Evolutionary conservation across 2,888 invertebrate species (phyloP).

Genomic region (Ditula angustiorana): DNA sequence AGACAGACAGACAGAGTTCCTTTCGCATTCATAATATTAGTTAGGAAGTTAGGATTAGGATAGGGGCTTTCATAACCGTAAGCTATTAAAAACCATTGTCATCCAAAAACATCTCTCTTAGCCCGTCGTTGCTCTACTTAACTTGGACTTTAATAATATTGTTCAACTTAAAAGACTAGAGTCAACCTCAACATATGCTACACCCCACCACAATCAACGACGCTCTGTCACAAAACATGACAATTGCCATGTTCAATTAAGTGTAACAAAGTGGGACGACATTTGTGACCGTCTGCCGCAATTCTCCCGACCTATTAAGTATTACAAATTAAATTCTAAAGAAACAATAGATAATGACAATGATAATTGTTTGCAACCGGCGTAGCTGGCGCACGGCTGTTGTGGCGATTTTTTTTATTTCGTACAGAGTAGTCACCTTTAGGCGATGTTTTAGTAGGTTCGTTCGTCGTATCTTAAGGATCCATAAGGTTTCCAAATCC

Average conservation of each 20-base stretch:
- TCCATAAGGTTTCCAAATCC: too few species aligned
- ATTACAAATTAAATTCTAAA: slow-evolving; percentile 21
- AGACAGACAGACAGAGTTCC: too few species aligned
- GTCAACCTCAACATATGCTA: background rate
- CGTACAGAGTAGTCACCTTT: slow-evolving; percentile 3
- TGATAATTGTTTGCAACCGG: slow-evolving; percentile 32
- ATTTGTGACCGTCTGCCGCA: slow-evolving; percentile 23
- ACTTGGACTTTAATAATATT: too few species aligned
- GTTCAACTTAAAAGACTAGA: background rate
- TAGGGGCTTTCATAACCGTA: too few species aligned
- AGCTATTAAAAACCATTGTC: too few species aligned
- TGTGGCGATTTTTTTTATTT: slow-evolving; percentile 2
- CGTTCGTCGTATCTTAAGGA: too few species aligned
- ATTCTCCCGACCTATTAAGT: slow-evolving; percentile 34
- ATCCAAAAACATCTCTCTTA: too few species aligned
- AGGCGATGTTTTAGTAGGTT: too few species aligned
- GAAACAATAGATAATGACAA: slow-evolving; percentile 30
- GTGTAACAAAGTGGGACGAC: slow-evolving; percentile 16
- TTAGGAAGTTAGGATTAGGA: too few species aligned
- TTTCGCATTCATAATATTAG: too few species aligned
- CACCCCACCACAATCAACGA: background rate
- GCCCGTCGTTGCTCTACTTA: too few species aligned
- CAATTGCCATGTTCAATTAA: background rate
- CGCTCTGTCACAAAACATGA: background rate
- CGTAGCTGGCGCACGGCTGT: slow-evolving; percentile 9